A percentile compares a stretch with the other conserved stretches of the same genome.
These are phyloP conservation scores for Blastomussa wellsi DNA, from an alignment of 92 coral and sea anemone genomes.

Conservation along the genomic window DNA sequence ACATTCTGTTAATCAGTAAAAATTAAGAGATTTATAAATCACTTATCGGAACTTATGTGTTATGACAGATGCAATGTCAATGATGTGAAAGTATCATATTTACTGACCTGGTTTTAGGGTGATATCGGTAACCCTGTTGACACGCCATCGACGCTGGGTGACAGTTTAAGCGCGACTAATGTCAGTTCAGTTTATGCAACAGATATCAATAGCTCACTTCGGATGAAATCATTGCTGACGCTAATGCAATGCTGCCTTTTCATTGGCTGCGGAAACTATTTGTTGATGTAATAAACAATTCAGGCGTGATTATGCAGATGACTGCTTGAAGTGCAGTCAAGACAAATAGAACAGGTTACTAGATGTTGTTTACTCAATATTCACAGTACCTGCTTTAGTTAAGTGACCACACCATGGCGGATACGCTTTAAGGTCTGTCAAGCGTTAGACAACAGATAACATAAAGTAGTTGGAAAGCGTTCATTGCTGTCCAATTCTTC, in stretches of 20 bases:
- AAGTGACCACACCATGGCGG: neutral
- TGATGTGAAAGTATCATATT: neutral
- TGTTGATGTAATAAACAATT: constrained; percentile 37
- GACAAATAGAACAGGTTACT: constrained; percentile 26
- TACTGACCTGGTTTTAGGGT: constrained; percentile 11
- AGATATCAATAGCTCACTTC: constrained; percentile 3
- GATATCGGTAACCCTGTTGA: constrained; percentile 12
- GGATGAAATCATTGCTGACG: constrained; percentile 35
- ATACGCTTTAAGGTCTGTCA: neutral
- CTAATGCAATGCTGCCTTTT: neutral
- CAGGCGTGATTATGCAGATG: constrained; percentile 23
- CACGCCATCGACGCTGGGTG: neutral
- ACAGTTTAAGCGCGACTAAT: constrained; percentile 1
- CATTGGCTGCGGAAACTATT: constrained; percentile 8
- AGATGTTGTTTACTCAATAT: neutral
- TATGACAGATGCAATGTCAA: neutral
- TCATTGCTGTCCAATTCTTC: neutral
- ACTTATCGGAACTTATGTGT: neutral
- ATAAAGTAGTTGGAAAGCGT: neutral
- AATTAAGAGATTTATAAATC: neutral
- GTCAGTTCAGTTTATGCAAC: neutral
- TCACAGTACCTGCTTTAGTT: constrained; percentile 7
- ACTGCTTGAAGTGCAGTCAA: constrained; percentile 8
- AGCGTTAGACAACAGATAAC: neutral
- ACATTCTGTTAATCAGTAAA: constrained; percentile 12